Base-by-base conservation (phyloP, 2,888 invertebrate species). In the Acanthosepion esculentum region DNA sequence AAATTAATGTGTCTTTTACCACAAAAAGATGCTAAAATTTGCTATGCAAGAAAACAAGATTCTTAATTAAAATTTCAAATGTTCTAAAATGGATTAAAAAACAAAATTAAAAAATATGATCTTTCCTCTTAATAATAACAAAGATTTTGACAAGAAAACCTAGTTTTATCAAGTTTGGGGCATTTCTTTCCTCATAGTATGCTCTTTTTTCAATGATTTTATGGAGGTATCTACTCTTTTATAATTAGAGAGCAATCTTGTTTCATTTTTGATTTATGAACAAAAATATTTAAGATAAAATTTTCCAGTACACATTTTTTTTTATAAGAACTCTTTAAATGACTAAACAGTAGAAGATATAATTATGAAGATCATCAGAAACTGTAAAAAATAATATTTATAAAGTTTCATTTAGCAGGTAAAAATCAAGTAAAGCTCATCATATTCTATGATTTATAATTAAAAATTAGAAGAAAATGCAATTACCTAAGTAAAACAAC, bases 401-500 rank as follows among this genome's bases (percentile, higher is more conserved):
- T 64, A 29, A 26, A 29, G 23, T 64, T 26, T 64, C 6, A 64
- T 64, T 64, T 64, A 23, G 29, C 29, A 7, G 64, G 64, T 26
- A 8, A 26, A 29, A 78, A 78, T 78, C 78, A 78, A 29, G n/a
- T 78, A n/a, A 78, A n/a, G 18, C 78, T n/a, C n/a, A 3, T 29
- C n/a, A n/a, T 10, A 29, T 29, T n/a, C 7, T n/a, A n/a, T 8
- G n/a, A n/a, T 29, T n/a, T 78, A 29, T 10, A 78, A 12, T 50
- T 8, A 64, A n/a, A n/a, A 78, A 33, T n/a, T 78, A 15, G 33
- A n/a, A n/a, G n/a, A 91, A 91, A 12, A n/a, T 33, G 18, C 29
- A 48, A 95, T 95, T 98, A 99, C 99, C 99, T 98, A 96, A 99
- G 98, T 94, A 99, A 98, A 96, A 99, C 98, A 97, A 99, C 98